phyloP scores from a whole-genome alignment of 2,888 invertebrate genomes.

The Stramonita haemastoma region DNA sequence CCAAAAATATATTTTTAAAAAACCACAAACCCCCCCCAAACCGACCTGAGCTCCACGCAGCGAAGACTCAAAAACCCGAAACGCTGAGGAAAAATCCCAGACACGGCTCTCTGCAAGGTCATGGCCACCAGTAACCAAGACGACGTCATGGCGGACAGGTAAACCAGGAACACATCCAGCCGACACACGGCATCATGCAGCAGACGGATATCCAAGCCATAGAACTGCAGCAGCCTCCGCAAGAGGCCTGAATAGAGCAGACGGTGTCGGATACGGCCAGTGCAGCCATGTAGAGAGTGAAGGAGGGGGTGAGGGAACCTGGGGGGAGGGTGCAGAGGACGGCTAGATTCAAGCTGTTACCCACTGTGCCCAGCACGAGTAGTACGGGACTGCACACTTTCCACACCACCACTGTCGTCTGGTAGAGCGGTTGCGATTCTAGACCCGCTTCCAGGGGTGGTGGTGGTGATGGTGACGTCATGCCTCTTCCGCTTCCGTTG shows the following conservation, averaged over 20 bases:
- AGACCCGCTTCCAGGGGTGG: too few species aligned
- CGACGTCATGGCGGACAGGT: not conserved
- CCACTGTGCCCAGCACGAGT: not conserved
- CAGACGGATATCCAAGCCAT: constrained; percentile 30
- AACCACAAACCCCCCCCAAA: too few species aligned
- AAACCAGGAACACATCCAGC: constrained; percentile 2
- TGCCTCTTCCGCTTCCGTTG: too few species aligned
- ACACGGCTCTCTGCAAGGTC: constrained; percentile 1
- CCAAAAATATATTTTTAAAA: too few species aligned
- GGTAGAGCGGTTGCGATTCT: not conserved
- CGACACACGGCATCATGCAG: not conserved
- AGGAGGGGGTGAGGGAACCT: not conserved
- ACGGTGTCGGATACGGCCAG: not conserved
- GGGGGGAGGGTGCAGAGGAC: not conserved
- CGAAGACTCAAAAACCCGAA: not conserved
- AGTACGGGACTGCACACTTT: not conserved
- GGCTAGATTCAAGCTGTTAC: not conserved
- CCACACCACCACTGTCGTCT: not conserved
- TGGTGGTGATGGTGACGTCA: too few species aligned
- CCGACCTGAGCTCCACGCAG: not conserved
- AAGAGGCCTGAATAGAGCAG: not conserved
- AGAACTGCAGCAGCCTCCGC: constrained; percentile 55
- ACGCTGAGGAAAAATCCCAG: not conserved
- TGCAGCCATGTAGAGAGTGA: not conserved
- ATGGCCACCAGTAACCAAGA: constrained; percentile 11